phyloP scores from a whole-genome alignment of 2,797 vertebrate genomes.

The Sarcophilus harrisii region DNA sequence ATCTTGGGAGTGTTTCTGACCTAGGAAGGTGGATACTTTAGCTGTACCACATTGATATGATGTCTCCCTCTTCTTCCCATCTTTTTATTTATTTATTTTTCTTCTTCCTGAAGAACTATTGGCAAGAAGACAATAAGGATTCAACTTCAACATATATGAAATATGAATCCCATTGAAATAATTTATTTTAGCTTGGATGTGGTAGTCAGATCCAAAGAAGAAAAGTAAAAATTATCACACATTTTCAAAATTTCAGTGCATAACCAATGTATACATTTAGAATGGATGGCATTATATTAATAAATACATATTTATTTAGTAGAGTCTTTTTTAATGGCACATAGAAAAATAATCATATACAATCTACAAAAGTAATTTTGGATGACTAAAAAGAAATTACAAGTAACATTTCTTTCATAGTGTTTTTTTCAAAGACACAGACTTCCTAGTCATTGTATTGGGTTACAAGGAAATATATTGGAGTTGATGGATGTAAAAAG shows the following conservation, averaged over 20 bases:
- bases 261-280: background rate
- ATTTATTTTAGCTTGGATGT: background rate
- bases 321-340: background rate
- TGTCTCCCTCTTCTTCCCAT: background rate
- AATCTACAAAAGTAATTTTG: background rate
- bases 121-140: background rate
- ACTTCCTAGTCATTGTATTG: background rate
- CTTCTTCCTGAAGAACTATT: background rate
- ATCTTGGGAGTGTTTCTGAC: background rate
- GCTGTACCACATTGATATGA: background rate
- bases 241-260: background rate
- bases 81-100: no score
- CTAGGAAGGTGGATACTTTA: background rate
- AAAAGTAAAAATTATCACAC: background rate
- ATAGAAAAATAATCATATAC: background rate
- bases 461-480: background rate
- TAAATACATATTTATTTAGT: background rate
- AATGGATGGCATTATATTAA: background rate
- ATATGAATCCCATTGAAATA: background rate
- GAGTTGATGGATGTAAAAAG: background rate
- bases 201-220: background rate
- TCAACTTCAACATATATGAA: background rate
- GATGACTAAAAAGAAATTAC: background rate
- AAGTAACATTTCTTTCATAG: background rate
- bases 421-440: background rate